A percentile compares a stretch with the other conserved stretches of the same genome.
phyloP scores from a whole-genome alignment of 23 tunicate species.

The Diplosoma virens region DNA sequence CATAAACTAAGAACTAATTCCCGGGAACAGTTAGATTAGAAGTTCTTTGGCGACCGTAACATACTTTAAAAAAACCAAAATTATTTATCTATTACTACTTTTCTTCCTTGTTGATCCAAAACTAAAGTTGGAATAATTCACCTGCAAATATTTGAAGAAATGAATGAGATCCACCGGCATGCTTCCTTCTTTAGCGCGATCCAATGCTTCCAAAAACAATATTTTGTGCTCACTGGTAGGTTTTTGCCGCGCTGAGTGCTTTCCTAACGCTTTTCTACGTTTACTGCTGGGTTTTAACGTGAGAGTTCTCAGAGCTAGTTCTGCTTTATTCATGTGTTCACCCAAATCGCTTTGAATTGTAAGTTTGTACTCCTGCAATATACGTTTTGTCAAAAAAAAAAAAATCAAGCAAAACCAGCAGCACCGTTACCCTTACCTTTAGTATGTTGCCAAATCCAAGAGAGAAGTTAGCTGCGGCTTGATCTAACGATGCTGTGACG shows the following conservation, averaged over 20 bases:
- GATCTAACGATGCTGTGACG: conserved; percentile 57
- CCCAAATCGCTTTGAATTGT: conserved; percentile 67
- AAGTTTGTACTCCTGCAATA: conserved; percentile 71
- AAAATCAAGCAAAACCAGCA: not conserved
- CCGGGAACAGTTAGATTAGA: too few relatives aligned
- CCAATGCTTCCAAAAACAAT: conserved; percentile 54
- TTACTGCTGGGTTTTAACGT: conserved; percentile 88
- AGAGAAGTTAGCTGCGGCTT: conserved; percentile 89
- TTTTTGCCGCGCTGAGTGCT: conserved; percentile 81
- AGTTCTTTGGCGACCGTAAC: too few relatives aligned
- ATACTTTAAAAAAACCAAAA: too few relatives aligned
- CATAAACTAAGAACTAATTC: too few relatives aligned
- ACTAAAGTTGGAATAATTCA: not conserved
- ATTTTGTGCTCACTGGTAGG: conserved; percentile 78
- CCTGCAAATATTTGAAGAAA: conserved; percentile 81
- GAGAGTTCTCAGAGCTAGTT: conserved; percentile 65
- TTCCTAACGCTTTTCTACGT: conserved; percentile 71
- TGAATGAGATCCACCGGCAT: conserved; percentile 69
- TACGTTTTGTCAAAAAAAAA: not conserved
- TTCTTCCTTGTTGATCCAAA: too few relatives aligned
- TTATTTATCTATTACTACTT: too few relatives aligned
- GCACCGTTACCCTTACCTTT: conserved; percentile 27
- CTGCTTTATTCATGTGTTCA: conserved; percentile 68
- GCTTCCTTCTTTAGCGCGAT: conserved; percentile 72
- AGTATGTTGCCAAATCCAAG: conserved; percentile 69